Conservation (phyloP, 1,140 invertebrate species). For the Aphelenchoides avenae region DNA sequence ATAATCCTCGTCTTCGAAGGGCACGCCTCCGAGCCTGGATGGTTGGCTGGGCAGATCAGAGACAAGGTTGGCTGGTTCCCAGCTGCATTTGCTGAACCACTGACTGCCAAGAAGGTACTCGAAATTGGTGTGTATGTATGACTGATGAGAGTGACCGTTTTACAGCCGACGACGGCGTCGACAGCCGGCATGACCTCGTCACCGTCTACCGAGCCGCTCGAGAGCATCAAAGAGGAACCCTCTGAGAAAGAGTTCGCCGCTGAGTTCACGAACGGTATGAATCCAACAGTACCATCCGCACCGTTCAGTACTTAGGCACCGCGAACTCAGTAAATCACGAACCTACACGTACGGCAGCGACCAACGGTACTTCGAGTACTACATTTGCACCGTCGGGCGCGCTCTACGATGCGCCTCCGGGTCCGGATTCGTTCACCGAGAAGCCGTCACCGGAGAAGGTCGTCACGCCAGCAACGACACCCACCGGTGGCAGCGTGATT, state of each 20-base stretch:
- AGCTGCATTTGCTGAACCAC: slow-evolving; percentile 83
- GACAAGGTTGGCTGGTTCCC: slow-evolving; percentile 79
- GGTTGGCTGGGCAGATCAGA: slow-evolving; percentile 77
- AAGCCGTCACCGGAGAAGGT: background rate
- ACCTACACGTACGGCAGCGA: no score
- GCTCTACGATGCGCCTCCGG: slow-evolving; percentile 41
- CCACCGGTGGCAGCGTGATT: slow-evolving; percentile 13
- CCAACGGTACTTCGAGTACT: no score
- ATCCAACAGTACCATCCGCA: no score
- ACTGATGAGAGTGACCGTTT: slow-evolving; percentile 11
- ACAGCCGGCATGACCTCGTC: slow-evolving; percentile 41
- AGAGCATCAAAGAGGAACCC: slow-evolving; percentile 50
- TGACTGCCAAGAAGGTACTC: slow-evolving; percentile 60
- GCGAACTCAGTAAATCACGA: no score
- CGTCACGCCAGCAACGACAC: no score
- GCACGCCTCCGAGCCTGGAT: slow-evolving; percentile 88
- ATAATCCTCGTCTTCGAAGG: slow-evolving; percentile 79
- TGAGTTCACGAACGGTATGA: slow-evolving; percentile 20
- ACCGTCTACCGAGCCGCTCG: slow-evolving; percentile 51
- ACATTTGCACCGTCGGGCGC: no score
- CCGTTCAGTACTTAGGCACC: no score
- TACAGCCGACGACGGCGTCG: background rate
- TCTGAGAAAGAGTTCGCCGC: slow-evolving; percentile 30
- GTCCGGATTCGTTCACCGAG: slow-evolving; percentile 1
- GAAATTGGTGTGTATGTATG: background rate